These are phyloP conservation scores for Drosophila setosimentum DNA, from an alignment of 2,888 invertebrate species.

Conservation along the genomic window DNA sequence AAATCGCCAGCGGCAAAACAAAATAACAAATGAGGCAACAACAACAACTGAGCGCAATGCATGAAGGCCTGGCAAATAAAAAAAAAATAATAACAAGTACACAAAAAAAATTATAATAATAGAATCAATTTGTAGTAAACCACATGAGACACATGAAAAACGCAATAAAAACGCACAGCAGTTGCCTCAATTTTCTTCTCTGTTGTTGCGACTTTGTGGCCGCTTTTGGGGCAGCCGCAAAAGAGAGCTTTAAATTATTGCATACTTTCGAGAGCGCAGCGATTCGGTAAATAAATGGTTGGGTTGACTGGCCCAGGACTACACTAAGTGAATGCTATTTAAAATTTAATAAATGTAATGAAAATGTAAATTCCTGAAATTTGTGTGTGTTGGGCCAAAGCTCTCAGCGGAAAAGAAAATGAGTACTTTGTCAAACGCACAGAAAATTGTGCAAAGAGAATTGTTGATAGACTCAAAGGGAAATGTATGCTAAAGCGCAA, in stretches of 20 bases:
- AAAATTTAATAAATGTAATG: constrained; percentile 22
- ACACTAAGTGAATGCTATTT: neutral
- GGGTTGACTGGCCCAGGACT: neutral
- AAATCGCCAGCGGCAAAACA: constrained; percentile 71
- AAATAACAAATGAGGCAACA: constrained; percentile 50
- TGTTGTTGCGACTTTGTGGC: constrained; percentile 49
- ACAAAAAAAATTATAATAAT: constrained; percentile 62
- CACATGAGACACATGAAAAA: constrained; percentile 79
- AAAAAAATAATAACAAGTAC: neutral
- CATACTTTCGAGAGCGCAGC: constrained; percentile 59
- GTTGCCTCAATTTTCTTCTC: constrained; percentile 35
- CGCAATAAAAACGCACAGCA: constrained; percentile 69
- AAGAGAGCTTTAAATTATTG: constrained; percentile 72
- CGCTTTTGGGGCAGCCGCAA: constrained; percentile 63
- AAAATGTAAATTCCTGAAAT: constrained; percentile 12
- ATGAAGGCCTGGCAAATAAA: constrained; percentile 20
- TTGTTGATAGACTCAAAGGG: neutral
- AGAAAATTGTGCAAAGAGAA: neutral
- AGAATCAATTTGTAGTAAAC: constrained; percentile 81
- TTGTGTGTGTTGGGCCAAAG: constrained; percentile 2
- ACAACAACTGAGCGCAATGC: constrained; percentile 33
- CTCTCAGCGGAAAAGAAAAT: neutral
- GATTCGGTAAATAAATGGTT: neutral
- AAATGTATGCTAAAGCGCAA: neutral
- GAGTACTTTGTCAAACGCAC: neutral